These are phyloP conservation scores for Ruditapes philippinarum DNA, from an alignment of 1,140 invertebrate genomes.

Conservation along the genomic window DNA sequence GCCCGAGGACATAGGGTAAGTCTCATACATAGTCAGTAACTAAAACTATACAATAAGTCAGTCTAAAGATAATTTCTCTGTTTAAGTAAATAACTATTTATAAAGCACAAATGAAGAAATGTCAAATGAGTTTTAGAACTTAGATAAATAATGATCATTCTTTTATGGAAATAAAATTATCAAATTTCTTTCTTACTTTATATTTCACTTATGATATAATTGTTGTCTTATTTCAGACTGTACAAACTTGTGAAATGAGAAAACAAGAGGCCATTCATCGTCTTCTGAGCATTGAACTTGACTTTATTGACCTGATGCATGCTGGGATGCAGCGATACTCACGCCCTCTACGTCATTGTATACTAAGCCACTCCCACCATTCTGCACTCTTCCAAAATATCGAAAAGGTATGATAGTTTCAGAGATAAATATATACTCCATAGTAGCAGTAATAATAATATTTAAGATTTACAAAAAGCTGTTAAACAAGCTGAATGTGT, in stretches of 20 bases:
- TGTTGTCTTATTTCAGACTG: conserved; percentile 69
- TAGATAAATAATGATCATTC: too few species aligned
- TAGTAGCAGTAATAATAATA: too few species aligned
- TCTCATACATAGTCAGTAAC: too few species aligned
- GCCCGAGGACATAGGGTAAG: conserved; percentile 77
- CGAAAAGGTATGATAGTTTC: conserved; percentile 85
- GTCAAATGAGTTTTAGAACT: too few species aligned
- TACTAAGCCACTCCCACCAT: conserved; percentile 80
- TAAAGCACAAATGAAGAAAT: too few species aligned
- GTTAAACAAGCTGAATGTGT: too few species aligned
- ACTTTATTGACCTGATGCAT: conserved; percentile 84
- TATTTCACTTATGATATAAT: neutral
- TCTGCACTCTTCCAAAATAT: conserved; percentile 84
- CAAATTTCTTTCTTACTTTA: too few species aligned
- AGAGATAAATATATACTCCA: too few species aligned
- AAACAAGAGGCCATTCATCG: conserved; percentile 82
- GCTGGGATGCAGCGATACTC: conserved; percentile 83
- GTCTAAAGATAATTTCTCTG: too few species aligned
- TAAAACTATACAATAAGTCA: too few species aligned
- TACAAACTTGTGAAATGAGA: conserved; percentile 68
- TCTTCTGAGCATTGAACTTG: conserved; percentile 79
- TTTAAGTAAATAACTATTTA: neutral
- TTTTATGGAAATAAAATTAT: too few species aligned
- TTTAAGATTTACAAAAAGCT: too few species aligned
- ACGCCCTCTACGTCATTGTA: conserved; percentile 83